These are phyloP conservation scores for Sebastes umbrosus DNA, from an alignment of 2,797 vertebrate species.

Conservation along the genomic window DNA sequence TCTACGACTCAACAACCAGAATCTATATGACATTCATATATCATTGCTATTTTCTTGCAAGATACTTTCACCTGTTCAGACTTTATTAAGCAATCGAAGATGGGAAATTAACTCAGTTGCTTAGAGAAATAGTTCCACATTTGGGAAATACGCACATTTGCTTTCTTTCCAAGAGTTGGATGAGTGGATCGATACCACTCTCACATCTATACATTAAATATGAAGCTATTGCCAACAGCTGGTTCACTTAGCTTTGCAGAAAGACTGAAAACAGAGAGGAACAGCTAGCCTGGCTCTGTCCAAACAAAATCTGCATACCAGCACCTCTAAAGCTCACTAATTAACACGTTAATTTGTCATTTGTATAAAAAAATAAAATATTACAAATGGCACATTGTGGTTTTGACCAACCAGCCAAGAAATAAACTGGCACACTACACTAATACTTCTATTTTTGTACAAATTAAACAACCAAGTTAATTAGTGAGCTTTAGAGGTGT, in stretches of 20 bases:
- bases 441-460: not conserved
- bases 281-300: not conserved
- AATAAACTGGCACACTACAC: not conserved
- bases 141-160: not conserved
- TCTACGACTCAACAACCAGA: constrained; percentile 1
- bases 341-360: not conserved
- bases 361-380: not conserved
- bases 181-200: not conserved
- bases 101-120: not conserved
- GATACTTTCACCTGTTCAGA: not conserved
- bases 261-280: not conserved
- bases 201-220: not conserved
- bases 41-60: not conserved
- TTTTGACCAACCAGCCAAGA: not conserved
- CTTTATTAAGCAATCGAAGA: not conserved
- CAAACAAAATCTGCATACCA: not conserved
- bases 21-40: not conserved
- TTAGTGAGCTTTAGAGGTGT: not conserved
- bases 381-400: not conserved
- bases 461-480: not conserved
- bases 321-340: not conserved
- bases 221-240: not conserved
- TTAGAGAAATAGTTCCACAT: not conserved
- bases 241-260: not conserved
- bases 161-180: not conserved